Evolutionary conservation across 2,797 vertebrate genomes (phyloP).

Genomic region (Trachurus trachurus): DNA sequence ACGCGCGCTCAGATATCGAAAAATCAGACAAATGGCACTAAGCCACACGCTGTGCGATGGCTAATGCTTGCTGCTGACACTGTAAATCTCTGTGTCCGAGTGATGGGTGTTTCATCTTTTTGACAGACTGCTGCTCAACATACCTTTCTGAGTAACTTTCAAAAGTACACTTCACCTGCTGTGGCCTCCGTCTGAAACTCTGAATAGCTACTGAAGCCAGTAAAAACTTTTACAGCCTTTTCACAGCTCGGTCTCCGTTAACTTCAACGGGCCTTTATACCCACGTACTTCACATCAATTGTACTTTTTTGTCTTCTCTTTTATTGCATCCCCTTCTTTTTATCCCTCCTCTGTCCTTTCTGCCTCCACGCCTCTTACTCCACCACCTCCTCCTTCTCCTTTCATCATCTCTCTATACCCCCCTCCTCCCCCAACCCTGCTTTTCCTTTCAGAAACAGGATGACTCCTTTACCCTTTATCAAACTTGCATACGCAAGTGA

Average conservation of each 20-base stretch:
- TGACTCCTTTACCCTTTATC: conserved; percentile 68
- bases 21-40: conserved; percentile 53
- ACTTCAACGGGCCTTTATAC: conserved; percentile 50
- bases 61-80: conserved; percentile 60
- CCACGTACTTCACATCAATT: conserved; percentile 50
- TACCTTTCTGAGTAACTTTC: conserved; percentile 59
- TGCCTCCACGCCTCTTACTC: conserved; percentile 37
- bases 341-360: conserved; percentile 38
- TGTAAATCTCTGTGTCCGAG: conserved; percentile 61
- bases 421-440: conserved; percentile 5
- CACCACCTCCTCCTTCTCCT: conserved; percentile 51
- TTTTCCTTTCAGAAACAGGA: conserved; percentile 40
- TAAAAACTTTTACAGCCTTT: conserved; percentile 64
- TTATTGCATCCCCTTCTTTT: conserved; percentile 26
- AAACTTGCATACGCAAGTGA: conserved; percentile 68
- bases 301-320: conserved; percentile 36
- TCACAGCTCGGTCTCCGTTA: conserved; percentile 43
- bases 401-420: conserved; percentile 46
- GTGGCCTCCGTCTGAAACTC: conserved; percentile 64
- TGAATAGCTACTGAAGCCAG: conserved; percentile 50
- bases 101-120: conserved; percentile 66
- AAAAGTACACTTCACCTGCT: conserved; percentile 60
- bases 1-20: conserved; percentile 25
- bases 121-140: conserved; percentile 67
- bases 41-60: conserved; percentile 42